Evolutionary conservation across 2,797 vertebrate genomes (phyloP), one percentile per base, ranked within the genome.

Genomic region (Catamblyrhynchus diadema): DNA sequence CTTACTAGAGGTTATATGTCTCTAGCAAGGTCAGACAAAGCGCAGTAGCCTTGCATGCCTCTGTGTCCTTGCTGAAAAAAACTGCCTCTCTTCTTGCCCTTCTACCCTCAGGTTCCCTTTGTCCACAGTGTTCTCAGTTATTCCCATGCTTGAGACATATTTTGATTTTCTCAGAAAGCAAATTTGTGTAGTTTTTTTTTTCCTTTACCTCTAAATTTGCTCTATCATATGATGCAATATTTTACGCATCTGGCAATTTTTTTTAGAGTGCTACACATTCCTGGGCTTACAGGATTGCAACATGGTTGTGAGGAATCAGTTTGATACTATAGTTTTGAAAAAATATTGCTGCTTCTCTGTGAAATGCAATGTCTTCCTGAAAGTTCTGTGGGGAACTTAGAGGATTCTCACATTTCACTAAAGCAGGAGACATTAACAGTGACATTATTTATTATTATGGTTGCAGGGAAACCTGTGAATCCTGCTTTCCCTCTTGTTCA

Each of bases 391-490:
- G 6, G 10, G 54, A 83, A 72, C 61, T 19, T 57, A 1, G 51
- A 77, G 18, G 32, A 27, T 41, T 80, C 8, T 72, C 21, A 41
- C 14, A 54, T 77, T 85, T 86, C 33, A 53, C 24, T 56, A 45
- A 45, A 83, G 25, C 14, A 78, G 32, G 24, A 75, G 16, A 66
- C 7, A 28, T 59, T 79, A 86, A 73, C 50, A 60, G 24, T 77
- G 18, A 39, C 11, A 35, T 83, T 78, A 18, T 80, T 88, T 79
- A 27, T 81, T 78, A 16, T 82, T 90, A 48, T 19, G 51, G 6
- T 89, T 94, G 44, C 79, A 96, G 96, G 90, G 24, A 88, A 96
- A 61, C 84, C 96, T 24, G 42, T 95, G 90, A 72, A 97, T 91
- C 94, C 94, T 64, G 93, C 88, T 42, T 93, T 92, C 18, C 32